Percentiles rank a stretch among this genome's conserved stretches.
Evolutionary conservation across 2,797 vertebrate genomes (phyloP).

Genomic region (Acropternis orthonyx): DNA sequence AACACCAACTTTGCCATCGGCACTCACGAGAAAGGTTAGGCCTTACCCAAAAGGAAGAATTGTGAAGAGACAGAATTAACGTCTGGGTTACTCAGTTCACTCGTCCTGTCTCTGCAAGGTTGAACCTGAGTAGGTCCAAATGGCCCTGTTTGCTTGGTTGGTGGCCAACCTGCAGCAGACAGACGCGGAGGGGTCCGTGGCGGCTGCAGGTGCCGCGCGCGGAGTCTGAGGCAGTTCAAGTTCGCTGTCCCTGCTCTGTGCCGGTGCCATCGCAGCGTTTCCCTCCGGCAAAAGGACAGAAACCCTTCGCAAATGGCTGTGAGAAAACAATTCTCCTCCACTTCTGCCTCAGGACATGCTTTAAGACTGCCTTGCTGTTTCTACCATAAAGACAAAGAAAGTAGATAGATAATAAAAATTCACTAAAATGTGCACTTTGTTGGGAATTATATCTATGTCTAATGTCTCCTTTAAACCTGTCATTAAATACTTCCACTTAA

Average conservation of each 20-base stretch:
- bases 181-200: no score
- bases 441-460: neutral
- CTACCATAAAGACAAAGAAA: neutral
- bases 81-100: neutral
- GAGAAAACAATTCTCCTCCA: neutral
- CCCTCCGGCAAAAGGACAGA: neutral
- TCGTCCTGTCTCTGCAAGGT: neutral
- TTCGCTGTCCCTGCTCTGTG: neutral
- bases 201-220: neutral
- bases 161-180: neutral
- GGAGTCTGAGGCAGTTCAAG: neutral
- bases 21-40: neutral
- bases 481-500: constrained; percentile 12
- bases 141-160: neutral
- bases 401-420: neutral
- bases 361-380: neutral
- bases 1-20: neutral
- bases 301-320: neutral
- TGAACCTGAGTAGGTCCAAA: neutral
- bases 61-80: neutral
- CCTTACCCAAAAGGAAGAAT: neutral
- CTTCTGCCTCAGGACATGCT: neutral
- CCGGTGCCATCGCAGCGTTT: neutral
- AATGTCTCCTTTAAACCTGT: neutral
- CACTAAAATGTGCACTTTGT: neutral